Evolutionary conservation across 2,113 vertebrate genomes (phyloP).

Genomic region (Rhabdomys dilectus): DNA sequence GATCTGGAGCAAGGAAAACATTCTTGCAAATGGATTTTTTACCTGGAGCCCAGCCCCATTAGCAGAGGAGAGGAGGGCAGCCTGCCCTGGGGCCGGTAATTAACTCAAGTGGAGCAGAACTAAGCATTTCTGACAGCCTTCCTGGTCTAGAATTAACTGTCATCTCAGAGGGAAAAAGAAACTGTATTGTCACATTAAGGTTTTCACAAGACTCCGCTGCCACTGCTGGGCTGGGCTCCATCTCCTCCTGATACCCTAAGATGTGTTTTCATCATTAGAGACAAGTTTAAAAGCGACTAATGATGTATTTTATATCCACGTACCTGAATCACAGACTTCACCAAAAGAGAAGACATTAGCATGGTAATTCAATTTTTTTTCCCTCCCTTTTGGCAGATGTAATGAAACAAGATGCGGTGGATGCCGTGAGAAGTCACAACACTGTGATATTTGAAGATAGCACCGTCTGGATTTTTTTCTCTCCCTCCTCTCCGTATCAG

Average conservation of each 20-base stretch:
- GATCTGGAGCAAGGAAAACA: slow-evolving; percentile 94
- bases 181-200: slow-evolving; percentile 96
- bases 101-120: slow-evolving; percentile 97
- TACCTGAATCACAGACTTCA: slow-evolving; percentile 73
- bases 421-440: slow-evolving; percentile 84
- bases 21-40: slow-evolving; percentile 96
- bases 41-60: slow-evolving; percentile 97
- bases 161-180: slow-evolving; percentile 95
- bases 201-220: slow-evolving; percentile 90
- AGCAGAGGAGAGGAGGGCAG: slow-evolving; percentile 92
- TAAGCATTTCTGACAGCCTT: slow-evolving; percentile 99
- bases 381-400: slow-evolving; percentile 58
- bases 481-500: slow-evolving; percentile 74
- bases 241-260: slow-evolving; percentile 85
- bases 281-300: slow-evolving; percentile 89
- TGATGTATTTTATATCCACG: slow-evolving; percentile 85
- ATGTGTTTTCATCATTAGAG: slow-evolving; percentile 91
- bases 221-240: slow-evolving; percentile 87
- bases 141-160: slow-evolving; percentile 98
- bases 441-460: slow-evolving; percentile 85
- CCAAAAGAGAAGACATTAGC: slow-evolving; percentile 83
- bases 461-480: slow-evolving; percentile 77
- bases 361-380: slow-evolving; percentile 82
- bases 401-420: slow-evolving; percentile 84
- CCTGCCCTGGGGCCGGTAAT: slow-evolving; percentile 95